Evolutionary conservation across 2,113 vertebrate genomes (phyloP).

Genomic region (Psilopogon haemacephalus): DNA sequence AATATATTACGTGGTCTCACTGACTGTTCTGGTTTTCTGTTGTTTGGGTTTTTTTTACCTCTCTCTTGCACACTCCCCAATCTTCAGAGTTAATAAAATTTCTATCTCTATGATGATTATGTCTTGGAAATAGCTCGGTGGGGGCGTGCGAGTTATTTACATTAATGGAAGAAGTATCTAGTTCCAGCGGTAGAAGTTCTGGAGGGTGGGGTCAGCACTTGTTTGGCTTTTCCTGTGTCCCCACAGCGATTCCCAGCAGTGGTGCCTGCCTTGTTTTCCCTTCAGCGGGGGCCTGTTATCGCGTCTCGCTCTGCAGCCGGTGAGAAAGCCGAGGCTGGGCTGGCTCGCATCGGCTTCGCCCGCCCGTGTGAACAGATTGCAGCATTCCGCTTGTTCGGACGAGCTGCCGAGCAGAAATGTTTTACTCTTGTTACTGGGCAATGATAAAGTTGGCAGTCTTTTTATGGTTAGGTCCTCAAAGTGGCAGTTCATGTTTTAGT

Average conservation of each 20-base stretch:
- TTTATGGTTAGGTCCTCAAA: slow-evolving; percentile 73
- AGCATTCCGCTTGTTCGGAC: slow-evolving; percentile 75
- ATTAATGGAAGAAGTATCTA: neutral
- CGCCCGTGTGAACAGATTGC: slow-evolving; percentile 76
- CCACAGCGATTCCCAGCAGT: neutral
- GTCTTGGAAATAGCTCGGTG: neutral
- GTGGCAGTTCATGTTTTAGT: slow-evolving; percentile 51
- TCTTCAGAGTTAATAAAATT: neutral
- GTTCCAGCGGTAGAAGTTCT: neutral
- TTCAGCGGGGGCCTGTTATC: slow-evolving; percentile 54
- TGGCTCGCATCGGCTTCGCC: slow-evolving; percentile 62
- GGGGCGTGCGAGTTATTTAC: neutral
- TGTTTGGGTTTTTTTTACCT: neutral
- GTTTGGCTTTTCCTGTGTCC: neutral
- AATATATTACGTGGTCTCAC: neutral
- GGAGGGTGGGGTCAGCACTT: neutral
- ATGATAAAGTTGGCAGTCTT: slow-evolving; percentile 71
- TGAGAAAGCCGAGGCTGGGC: slow-evolving; percentile 68
- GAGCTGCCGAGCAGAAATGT: slow-evolving; percentile 29
- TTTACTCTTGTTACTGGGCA: slow-evolving; percentile 35
- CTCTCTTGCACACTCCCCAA: too few species aligned
- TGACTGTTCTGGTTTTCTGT: too few species aligned
- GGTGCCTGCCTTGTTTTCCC: slow-evolving; percentile 7
- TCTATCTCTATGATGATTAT: rapidly evolving
- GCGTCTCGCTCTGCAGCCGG: slow-evolving; percentile 27